Evolutionary conservation across 2,113 vertebrate species (phyloP).

Genomic region (Pyrgilauda ruficollis): DNA sequence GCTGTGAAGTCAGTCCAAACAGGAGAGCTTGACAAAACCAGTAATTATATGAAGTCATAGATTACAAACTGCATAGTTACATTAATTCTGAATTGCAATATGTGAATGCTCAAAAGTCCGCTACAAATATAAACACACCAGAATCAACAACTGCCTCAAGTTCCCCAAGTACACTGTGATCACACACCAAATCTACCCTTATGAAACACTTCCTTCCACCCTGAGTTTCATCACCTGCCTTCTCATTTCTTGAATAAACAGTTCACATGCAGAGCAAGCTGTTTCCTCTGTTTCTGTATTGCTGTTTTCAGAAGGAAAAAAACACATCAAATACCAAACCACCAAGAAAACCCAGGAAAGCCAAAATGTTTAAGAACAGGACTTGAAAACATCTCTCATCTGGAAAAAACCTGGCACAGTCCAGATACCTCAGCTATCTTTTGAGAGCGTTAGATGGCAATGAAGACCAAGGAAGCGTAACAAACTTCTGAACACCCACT

Average conservation of each 20-base stretch:
- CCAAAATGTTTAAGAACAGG: background rate
- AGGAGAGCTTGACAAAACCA: background rate
- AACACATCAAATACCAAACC: background rate
- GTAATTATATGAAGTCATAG: background rate
- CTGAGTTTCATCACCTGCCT: constrained; percentile 16
- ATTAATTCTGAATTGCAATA: background rate
- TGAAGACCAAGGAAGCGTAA: background rate
- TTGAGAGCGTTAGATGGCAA: background rate
- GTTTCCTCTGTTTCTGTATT: background rate
- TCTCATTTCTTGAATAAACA: constrained; percentile 25
- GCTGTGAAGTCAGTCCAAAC: background rate
- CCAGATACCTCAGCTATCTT: background rate
- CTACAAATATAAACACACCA: background rate
- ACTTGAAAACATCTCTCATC: background rate
- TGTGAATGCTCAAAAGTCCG: background rate
- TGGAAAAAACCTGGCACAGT: background rate
- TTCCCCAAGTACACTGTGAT: background rate
- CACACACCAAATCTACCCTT: background rate
- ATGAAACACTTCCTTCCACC: constrained; percentile 27
- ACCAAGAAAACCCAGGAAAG: background rate
- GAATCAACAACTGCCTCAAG: background rate
- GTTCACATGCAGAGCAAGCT: background rate
- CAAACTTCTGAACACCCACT: background rate
- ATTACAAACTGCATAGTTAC: background rate
- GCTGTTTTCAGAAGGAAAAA: background rate